phyloP scores from a whole-genome alignment of 64 coral and sea anemone genomes.

The Hydrozoanthus tunicans region DNA sequence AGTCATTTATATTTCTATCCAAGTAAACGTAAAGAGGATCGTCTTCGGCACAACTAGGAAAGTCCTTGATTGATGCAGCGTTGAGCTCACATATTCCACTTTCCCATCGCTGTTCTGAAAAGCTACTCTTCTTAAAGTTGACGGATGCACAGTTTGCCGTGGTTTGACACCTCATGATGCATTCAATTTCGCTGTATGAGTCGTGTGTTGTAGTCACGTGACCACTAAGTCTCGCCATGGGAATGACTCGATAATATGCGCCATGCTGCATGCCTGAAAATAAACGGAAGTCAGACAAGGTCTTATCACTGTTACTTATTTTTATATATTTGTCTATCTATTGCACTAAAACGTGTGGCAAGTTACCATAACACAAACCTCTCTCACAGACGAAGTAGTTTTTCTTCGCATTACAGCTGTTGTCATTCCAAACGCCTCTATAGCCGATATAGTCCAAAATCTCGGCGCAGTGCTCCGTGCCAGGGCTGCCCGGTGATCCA shows the following conservation, averaged over 20 bases:
- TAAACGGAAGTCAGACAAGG: background rate
- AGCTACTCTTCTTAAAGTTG: slow-evolving; percentile 7
- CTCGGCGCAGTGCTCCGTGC: slow-evolving; percentile 20
- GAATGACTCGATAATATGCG: slow-evolving; percentile 10
- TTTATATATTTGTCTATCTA: background rate
- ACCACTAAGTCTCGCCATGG: slow-evolving; percentile 3
- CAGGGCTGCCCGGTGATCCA: background rate
- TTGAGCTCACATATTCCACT: slow-evolving; percentile 26
- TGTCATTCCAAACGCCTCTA: slow-evolving; percentile 34
- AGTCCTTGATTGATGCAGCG: background rate
- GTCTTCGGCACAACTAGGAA: background rate
- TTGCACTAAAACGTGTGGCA: background rate
- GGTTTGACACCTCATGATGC: background rate
- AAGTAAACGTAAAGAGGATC: background rate
- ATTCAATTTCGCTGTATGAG: slow-evolving; percentile 30
- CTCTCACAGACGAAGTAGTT: slow-evolving; percentile 33
- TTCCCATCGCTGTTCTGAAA: background rate
- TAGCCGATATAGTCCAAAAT: background rate
- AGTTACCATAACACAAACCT: background rate
- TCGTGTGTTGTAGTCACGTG: slow-evolving; percentile 19
- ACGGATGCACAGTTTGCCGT: background rate
- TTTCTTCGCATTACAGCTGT: background rate
- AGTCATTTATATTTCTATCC: background rate
- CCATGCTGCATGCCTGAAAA: background rate
- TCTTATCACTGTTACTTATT: background rate